A percentile compares a stretch with the other conserved stretches of the same genome.
phyloP scores from a whole-genome alignment of 1,140 invertebrate species.

The Lepidostoma basale region DNA sequence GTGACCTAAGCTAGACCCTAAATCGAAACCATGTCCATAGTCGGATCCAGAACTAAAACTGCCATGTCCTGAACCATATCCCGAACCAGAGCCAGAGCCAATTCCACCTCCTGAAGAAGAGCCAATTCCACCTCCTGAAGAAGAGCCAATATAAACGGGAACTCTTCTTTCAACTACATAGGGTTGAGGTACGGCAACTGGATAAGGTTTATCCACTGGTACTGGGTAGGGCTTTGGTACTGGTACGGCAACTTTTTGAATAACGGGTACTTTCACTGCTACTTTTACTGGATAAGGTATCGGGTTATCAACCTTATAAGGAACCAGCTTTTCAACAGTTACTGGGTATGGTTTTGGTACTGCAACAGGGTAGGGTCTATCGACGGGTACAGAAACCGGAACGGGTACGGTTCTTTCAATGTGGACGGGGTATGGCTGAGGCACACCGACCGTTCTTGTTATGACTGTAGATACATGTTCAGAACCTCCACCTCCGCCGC shows the following conservation, averaged over 20 bases:
- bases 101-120: neutral
- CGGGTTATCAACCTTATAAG: constrained; percentile 45
- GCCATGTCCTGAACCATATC: constrained; percentile 10
- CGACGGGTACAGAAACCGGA: constrained; percentile 56
- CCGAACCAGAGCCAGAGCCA: neutral
- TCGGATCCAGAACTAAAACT: neutral
- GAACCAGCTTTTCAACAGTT: constrained; percentile 47
- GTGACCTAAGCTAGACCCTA: too few species aligned
- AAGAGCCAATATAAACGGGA: constrained; percentile 50
- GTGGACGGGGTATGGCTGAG: constrained; percentile 55
- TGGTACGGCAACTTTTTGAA: constrained; percentile 65
- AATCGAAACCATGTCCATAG: neutral
- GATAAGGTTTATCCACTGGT: constrained; percentile 65
- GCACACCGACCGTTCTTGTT: constrained; percentile 52
- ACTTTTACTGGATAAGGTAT: constrained; percentile 60
- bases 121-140: neutral
- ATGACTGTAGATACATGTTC: constrained; percentile 28
- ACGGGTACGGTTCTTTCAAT: constrained; percentile 56
- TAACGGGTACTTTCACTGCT: constrained; percentile 67
- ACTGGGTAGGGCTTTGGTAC: constrained; percentile 68
- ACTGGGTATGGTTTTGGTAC: constrained; percentile 48
- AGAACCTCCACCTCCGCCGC: neutral
- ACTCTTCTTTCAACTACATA: constrained; percentile 68
- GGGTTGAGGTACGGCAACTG: constrained; percentile 66
- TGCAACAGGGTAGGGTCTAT: constrained; percentile 50